These are phyloP conservation scores for Acrossocheilus wenchowensis DNA, from an alignment of 2,797 vertebrate species.

Conservation along the genomic window DNA sequence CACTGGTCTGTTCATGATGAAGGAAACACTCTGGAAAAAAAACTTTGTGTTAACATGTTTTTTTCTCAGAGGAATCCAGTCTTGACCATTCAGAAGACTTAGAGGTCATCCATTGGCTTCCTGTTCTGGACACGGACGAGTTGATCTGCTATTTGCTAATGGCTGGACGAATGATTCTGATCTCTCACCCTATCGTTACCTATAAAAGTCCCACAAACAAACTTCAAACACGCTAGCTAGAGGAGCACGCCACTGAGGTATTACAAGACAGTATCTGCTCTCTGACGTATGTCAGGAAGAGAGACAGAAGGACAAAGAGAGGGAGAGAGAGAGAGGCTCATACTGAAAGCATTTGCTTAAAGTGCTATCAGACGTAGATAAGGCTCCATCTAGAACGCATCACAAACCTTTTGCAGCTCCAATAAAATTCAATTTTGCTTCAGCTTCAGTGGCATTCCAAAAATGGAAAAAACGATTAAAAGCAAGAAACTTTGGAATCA, in stretches of 20 bases:
- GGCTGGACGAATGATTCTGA: slow-evolving; percentile 44
- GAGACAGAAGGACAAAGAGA: slow-evolving; percentile 33
- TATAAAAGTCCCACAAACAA: slow-evolving; percentile 52
- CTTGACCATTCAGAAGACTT: slow-evolving; percentile 36
- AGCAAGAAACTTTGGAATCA: slow-evolving; percentile 51
- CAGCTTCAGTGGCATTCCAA: slow-evolving; percentile 41
- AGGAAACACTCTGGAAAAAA: background rate
- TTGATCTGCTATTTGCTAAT: slow-evolving; percentile 39
- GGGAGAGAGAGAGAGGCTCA: slow-evolving; percentile 40
- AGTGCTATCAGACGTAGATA: slow-evolving; percentile 59
- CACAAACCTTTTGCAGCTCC: slow-evolving; percentile 28
- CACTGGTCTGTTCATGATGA: background rate
- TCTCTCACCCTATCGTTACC: slow-evolving; percentile 54
- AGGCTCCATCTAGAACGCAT: slow-evolving; percentile 53
- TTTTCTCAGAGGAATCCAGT: background rate
- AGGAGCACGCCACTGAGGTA: slow-evolving; percentile 43
- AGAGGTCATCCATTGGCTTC: slow-evolving; percentile 54
- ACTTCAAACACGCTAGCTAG: slow-evolving; percentile 56
- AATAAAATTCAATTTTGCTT: slow-evolving; percentile 36
- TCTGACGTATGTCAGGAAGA: slow-evolving; percentile 46
- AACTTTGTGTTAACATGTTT: background rate
- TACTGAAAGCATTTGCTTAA: slow-evolving; percentile 58
- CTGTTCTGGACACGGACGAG: slow-evolving; percentile 33
- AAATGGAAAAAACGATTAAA: slow-evolving; percentile 47
- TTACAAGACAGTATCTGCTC: slow-evolving; percentile 48